Evolutionary conservation across 2,113 vertebrate species (phyloP).

Genomic region (Sebastes fasciatus): DNA sequence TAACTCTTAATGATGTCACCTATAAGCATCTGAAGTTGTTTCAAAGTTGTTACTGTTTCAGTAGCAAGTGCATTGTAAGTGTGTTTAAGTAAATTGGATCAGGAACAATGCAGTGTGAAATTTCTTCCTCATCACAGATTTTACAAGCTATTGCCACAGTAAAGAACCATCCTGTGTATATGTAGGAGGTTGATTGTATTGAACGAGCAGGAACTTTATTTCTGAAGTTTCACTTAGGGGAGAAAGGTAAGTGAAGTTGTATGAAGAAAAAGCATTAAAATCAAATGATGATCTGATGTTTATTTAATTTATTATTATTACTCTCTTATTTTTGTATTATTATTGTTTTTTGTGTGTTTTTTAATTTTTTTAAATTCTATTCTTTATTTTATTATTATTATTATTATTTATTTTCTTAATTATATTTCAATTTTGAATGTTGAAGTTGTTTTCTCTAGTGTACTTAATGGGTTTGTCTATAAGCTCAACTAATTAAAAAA

Average conservation of each 20-base stretch:
- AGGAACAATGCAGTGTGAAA: slow-evolving; percentile 30
- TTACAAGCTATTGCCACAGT: not conserved
- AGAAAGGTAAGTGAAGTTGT: not conserved
- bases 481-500: too few species aligned
- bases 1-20: slow-evolving; percentile 2
- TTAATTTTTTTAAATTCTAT: too few species aligned
- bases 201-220: not conserved
- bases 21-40: not conserved
- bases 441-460: too few species aligned
- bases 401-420: too few species aligned
- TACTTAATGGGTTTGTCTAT: too few species aligned
- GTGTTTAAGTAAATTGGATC: slow-evolving; percentile 27
- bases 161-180: not conserved
- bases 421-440: too few species aligned
- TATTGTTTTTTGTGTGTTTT: too few species aligned
- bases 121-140: slow-evolving; percentile 17
- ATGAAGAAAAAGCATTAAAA: not conserved
- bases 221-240: not conserved
- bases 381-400: too few species aligned
- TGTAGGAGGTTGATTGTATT: not conserved
- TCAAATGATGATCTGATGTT: too few species aligned
- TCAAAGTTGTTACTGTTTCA: slow-evolving; percentile 7
- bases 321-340: too few species aligned
- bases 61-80: slow-evolving; percentile 8
- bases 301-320: too few species aligned